Evolutionary conservation across 2,113 vertebrate genomes (phyloP), one percentile per base, ranked within the genome.

Genomic region (Aptenodytes forsteri): DNA sequence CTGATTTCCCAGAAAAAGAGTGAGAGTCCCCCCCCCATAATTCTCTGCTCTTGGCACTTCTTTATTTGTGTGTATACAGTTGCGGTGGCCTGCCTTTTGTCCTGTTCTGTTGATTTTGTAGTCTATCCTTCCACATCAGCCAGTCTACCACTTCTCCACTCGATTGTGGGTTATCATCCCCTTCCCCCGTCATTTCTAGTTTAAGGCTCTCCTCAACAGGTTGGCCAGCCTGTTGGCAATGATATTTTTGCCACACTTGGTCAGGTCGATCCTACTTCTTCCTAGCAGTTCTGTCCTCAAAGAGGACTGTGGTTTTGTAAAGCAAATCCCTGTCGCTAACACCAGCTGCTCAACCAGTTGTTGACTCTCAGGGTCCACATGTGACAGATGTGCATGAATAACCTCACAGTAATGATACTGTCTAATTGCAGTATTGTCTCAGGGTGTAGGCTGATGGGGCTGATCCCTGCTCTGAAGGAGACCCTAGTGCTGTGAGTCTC

Each of bases 311-410:
- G 56, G 40, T 25, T 94, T 87, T 95, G 34, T 62, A 76, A 69
- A 91, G 49, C 18, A 85, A 85, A 80, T 76, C 46, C 27, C 40
- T 61, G 25, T 38, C 56, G 88, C 71, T 36, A 46, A 5, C 49
- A 90, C 21, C 90, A 96, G 84, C 50, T 96, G 84, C 42, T 91
- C 58, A 62, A 69, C 34, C 87, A 93, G 78, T 77, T 96, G 84
- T 87, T 91, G 87, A 54, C 10, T 72, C 62, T 85, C 19, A 49
- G 66, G 14, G 21, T 61, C 75, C 67, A n/a, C 16, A n/a, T 72
- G 58, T 0, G 22, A 55, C 78, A 91, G 84, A 92, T 73, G 58
- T 72, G 36, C 23, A 61, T 77, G 52, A 96, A 91, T 93, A 97
- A 90, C 85, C 47, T 90, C 52, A 30, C 16, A 58, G 27, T 34